Evolutionary conservation across 2,113 vertebrate genomes (phyloP).

Genomic region (Erpornis zantholeuca): DNA sequence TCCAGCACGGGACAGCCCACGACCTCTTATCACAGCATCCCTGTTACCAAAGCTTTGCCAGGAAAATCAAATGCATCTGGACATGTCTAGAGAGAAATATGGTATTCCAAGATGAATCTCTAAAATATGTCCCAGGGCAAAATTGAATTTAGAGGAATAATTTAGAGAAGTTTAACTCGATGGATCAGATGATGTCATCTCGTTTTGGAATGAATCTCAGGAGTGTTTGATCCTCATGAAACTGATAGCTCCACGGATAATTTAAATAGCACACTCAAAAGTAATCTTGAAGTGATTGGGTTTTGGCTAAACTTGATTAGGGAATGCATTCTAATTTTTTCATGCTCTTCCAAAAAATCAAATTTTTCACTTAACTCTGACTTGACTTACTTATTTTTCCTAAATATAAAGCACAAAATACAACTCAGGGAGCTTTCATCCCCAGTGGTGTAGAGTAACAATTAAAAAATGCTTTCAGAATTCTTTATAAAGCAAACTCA

Average conservation of each 20-base stretch:
- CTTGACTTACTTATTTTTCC: neutral
- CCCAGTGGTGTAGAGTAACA: neutral
- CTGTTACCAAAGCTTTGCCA: neutral
- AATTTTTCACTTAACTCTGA: neutral
- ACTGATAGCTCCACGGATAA: neutral
- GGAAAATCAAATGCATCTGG: neutral
- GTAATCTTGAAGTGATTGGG: neutral
- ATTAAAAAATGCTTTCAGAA: neutral
- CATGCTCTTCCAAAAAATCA: neutral
- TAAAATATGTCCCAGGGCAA: neutral
- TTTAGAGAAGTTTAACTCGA: neutral
- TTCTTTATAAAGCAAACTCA: neutral
- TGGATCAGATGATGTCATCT: neutral
- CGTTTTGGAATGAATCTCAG: neutral
- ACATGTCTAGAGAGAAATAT: neutral
- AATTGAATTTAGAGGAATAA: neutral
- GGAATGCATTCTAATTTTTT: neutral
- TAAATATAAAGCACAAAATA: neutral
- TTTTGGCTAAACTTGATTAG: neutral
- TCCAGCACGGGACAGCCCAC: rapidly evolving
- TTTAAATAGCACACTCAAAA: neutral
- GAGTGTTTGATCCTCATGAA: neutral
- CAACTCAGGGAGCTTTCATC: neutral
- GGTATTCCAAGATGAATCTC: neutral
- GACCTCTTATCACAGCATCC: too few species aligned